Base-by-base conservation (phyloP, 1,140 invertebrate species). In the Lethrus apterus region DNA sequence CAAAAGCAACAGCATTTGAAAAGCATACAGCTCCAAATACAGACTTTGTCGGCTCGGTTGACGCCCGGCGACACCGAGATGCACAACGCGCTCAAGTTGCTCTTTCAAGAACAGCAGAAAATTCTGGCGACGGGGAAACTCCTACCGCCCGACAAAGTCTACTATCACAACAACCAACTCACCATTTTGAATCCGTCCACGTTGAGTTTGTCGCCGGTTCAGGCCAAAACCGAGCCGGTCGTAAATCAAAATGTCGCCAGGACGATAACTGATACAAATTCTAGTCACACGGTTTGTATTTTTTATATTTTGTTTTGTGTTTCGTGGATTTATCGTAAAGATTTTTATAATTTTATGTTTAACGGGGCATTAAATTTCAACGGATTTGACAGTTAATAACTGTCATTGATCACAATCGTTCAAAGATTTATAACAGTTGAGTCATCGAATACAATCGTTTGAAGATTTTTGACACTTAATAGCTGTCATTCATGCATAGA, bases 111-210 rank as follows among this genome's bases (percentile, higher is more conserved):
- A 44, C 78, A 80, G 57, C 74, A 78, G 43, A 76, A 77, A 51
- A 80, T 80, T 44, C 57, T 80, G 40, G 69, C 76, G 2, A 70
- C 73, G 0, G 78, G 78, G 13, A 80, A 79, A 66, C 62, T 78
- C 43, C 67, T 80, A 46, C 74, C 77, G 4, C 77, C 76, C 9
- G 69, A 65, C 49, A 66, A 65, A 46, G 64, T 62, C 17, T 59
- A 62, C 44, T 66, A 66, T 43, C 60, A 65, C 40, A 63, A 63
- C 46, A 66, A 66, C 50, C 64, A 66, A 34, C 43, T 66, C 11
- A 65, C 62, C 7, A 63, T 66, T 17, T 56, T 63, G 19, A 66
- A 66, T 59, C 57, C 62, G 51, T 58, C 57, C 52, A 59, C 52
- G 41, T 45, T 65, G 34, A 29, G 38, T 42, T 29, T 42, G 14